Evolutionary conservation across 2,797 vertebrate genomes (phyloP).

Genomic region (Halcyon chelicuti): DNA sequence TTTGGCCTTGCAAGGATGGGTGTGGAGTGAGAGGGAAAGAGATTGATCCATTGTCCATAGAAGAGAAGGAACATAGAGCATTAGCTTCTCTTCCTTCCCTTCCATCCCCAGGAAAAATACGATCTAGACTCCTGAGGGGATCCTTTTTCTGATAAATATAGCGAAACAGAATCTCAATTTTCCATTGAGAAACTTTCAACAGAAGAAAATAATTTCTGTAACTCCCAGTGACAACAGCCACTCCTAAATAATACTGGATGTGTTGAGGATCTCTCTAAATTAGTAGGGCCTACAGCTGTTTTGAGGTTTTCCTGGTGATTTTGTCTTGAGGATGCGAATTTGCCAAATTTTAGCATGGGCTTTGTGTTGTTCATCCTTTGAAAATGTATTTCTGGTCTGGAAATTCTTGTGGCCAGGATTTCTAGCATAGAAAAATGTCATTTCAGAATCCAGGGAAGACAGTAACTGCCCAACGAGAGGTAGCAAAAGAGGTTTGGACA

Average conservation of each 20-base stretch:
- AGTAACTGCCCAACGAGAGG: neutral
- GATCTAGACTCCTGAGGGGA: neutral
- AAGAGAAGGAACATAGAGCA: neutral
- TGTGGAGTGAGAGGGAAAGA: neutral
- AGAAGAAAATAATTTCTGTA: no score
- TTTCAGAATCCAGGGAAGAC: neutral
- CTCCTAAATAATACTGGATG: neutral
- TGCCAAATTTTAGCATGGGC: neutral
- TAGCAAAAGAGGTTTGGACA: neutral
- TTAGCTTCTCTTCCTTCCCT: neutral
- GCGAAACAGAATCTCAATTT: neutral
- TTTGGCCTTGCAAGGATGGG: neutral
- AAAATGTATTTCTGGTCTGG: neutral
- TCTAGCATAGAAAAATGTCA: neutral
- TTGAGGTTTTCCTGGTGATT: neutral
- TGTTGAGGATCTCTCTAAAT: neutral
- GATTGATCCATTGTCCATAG: neutral
- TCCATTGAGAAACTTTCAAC: neutral
- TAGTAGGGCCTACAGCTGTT: neutral
- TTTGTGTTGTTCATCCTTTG: neutral
- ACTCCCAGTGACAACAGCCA: neutral
- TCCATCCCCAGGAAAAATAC: neutral
- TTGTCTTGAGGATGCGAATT: neutral
- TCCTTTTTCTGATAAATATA: neutral
- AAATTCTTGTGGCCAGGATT: neutral